A percentile compares a stretch with the other conserved stretches of the same genome.
phyloP scores from a whole-genome alignment of 2,797 vertebrate genomes.

The Lutjanus argentimaculatus region DNA sequence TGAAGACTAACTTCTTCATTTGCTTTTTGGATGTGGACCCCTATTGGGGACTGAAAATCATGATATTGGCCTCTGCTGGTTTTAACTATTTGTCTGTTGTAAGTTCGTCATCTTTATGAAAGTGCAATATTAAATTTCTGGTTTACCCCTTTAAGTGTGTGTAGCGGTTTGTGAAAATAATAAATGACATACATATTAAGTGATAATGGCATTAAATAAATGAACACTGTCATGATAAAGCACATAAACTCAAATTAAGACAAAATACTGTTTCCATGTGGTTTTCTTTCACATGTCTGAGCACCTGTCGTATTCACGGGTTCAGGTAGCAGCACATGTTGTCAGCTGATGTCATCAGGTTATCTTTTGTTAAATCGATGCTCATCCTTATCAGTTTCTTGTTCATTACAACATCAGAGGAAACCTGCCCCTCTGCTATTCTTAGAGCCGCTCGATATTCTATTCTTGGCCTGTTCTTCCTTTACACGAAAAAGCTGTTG shows the following conservation, averaged over 20 bases:
- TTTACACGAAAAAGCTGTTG: conserved; percentile 41
- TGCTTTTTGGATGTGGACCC: background rate
- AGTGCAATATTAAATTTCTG: conserved; percentile 7
- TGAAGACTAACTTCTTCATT: too few species aligned
- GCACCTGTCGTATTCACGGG: background rate
- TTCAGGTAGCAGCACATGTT: conserved; percentile 5
- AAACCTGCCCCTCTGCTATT: conserved; percentile 20
- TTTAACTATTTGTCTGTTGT: background rate
- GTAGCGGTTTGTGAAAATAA: conserved; percentile 1
- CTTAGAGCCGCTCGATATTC: conserved; percentile 51
- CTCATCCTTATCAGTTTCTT: conserved; percentile 56
- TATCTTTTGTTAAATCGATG: conserved; percentile 51
- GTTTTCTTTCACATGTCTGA: conserved; percentile 5
- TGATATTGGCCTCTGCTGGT: background rate
- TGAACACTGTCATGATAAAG: background rate
- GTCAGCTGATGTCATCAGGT: conserved; percentile 41
- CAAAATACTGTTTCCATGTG: background rate
- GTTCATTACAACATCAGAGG: conserved; percentile 24
- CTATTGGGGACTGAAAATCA: background rate
- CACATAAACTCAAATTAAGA: background rate
- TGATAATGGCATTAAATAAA: conserved; percentile 12
- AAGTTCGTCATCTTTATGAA: background rate
- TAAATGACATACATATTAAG: background rate
- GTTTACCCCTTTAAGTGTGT: background rate
- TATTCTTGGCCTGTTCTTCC: conserved; percentile 48